Evolutionary conservation across 64 coral and sea anemone genomes (phyloP).

Genomic region (Stichodactyla helianthus): DNA sequence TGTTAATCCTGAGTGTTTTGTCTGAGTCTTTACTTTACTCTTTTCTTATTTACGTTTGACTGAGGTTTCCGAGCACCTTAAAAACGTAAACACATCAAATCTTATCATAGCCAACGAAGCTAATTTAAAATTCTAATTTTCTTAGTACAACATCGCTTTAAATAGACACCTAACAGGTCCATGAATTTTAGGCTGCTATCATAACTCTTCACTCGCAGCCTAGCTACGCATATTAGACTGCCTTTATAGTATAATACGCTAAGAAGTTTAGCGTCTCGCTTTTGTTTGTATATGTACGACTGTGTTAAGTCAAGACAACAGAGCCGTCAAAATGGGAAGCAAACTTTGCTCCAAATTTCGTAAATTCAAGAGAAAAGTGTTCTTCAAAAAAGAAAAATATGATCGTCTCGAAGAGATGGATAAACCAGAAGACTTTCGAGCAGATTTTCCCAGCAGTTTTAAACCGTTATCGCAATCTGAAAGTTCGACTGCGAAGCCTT

Average conservation of each 20-base stretch:
- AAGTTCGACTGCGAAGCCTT: neutral
- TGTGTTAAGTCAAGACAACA: neutral
- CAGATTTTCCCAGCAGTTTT: neutral
- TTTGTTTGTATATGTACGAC: neutral
- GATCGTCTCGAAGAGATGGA: conserved; percentile 8
- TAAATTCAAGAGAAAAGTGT: conserved; percentile 7
- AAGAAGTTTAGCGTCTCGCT: neutral
- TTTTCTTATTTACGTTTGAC: neutral
- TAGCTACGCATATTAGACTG: neutral
- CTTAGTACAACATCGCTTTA: neutral
- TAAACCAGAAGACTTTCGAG: neutral
- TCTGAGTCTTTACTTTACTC: neutral
- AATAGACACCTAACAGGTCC: neutral
- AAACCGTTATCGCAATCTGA: neutral
- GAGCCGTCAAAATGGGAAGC: conserved; percentile 9
- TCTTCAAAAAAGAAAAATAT: conserved; percentile 8
- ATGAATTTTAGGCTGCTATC: neutral
- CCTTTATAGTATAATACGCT: neutral
- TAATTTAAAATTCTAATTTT: conserved; percentile 17
- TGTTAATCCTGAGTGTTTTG: neutral
- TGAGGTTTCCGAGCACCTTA: neutral
- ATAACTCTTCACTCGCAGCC: neutral
- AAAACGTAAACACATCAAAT: conserved; percentile 11
- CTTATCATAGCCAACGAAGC: neutral
- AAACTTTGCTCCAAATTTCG: conserved; percentile 26